Percentiles rank a stretch among this genome's conserved stretches.
Conservation (phyloP, 1,140 invertebrate genomes). For the Diachasma alloeum region DNA sequence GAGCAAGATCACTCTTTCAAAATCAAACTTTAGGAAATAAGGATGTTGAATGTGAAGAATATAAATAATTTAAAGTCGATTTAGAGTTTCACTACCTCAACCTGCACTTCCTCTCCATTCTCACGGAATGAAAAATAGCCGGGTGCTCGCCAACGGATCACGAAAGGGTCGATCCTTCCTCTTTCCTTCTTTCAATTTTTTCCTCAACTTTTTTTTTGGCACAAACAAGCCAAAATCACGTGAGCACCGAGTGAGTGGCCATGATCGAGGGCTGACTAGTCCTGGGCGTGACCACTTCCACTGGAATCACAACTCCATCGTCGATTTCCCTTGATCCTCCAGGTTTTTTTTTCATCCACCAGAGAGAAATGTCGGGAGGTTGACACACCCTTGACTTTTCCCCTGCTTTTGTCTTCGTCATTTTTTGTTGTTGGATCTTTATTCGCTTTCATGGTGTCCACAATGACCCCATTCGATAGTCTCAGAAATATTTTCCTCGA, state of each 20-base stretch:
- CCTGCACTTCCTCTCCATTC: no score
- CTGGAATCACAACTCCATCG: constrained; percentile 1
- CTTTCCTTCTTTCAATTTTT: neutral
- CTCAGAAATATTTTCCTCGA: no score
- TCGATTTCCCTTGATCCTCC: neutral
- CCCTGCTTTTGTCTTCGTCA: neutral
- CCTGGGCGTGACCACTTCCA: constrained; percentile 8
- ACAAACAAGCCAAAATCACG: neutral
- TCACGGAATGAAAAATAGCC: neutral
- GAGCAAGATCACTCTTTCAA: no score
- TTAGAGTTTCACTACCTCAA: no score
- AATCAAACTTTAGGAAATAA: no score
- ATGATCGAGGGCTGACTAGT: neutral
- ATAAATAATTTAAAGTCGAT: no score
- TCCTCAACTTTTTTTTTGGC: neutral
- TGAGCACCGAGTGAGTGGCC: neutral
- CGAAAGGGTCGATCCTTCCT: constrained; percentile 2
- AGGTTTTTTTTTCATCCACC: neutral
- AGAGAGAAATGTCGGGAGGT: neutral
- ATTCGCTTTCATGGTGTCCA: neutral
- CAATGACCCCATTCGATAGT: neutral
- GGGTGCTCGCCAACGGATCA: neutral
- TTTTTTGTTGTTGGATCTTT: neutral
- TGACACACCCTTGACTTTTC: neutral
- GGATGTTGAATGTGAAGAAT: no score